Evolutionary conservation across 2,888 invertebrate species (phyloP), one percentile per base, ranked within the genome.

Genomic region (Pollenia griseotomentosa): DNA sequence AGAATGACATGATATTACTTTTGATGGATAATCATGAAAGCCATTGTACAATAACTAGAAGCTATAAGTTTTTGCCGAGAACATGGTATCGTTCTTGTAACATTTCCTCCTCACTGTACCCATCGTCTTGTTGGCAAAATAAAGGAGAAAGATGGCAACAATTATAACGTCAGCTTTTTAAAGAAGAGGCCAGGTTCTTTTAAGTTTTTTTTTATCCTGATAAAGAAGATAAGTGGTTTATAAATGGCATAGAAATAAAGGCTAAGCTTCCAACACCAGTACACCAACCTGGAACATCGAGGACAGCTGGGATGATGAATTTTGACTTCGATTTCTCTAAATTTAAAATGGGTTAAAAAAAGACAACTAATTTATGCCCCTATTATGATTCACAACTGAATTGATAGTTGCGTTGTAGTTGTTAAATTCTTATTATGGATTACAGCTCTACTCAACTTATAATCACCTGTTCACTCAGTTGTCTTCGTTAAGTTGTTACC

Each of bases 11-110:
- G n/a, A n/a, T n/a, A n/a, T 66, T 84, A 81, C 68, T 85, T 74
- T 57, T 85, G 44, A 16, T 83, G 66, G 77, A 83, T 66, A 88
- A 88, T 77, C 85, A 85, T 59, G 70, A 68, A 82, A 75, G 75
- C 63, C 79, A 82, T 63, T 70, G 59, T 57, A 57, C 19, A 42
- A 48, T n/a, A n/a, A n/a, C n/a, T 74, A 51, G 70, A 66, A 53
- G 74, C 61, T 33, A 80, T 80, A 11, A 48, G 40, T 42, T 80
- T 68, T 80, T 80, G 66, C 46, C 59, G 80, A 61, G 80, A 81
- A 14, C 74, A 83, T 70, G 78, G 68, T 66, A 77, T 80, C 16
- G 42, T 73, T 74, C 57, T 83, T 57, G 16, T 83, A 51, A 83
- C 63, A 33, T 86, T 83, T 53, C 86, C 86, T 40, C 79, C 83